A percentile compares a stretch with the other conserved stretches of the same genome.
Evolutionary conservation across 2,797 vertebrate species (phyloP).

Genomic region (Cottoperca gobio): DNA sequence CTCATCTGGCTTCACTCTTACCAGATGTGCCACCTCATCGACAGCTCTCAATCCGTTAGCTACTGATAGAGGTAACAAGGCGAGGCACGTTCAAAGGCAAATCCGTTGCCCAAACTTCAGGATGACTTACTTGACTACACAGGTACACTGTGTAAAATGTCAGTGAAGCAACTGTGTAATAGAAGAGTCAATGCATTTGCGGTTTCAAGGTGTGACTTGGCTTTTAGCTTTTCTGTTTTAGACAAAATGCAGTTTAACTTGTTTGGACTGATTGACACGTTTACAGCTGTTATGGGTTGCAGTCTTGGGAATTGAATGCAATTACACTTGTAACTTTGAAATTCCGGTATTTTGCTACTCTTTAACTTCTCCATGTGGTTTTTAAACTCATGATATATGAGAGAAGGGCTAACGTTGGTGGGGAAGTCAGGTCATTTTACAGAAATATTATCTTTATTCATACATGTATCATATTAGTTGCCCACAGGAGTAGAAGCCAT

Average conservation of each 20-base stretch:
- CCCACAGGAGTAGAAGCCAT: neutral
- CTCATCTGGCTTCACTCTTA: conserved; percentile 14
- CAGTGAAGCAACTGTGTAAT: neutral
- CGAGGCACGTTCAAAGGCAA: conserved; percentile 4
- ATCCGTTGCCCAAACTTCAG: neutral
- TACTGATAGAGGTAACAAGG: conserved; percentile 5
- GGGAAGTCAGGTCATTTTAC: neutral
- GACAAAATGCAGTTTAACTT: conserved; percentile 32
- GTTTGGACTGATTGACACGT: conserved; percentile 23
- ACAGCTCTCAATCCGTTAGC: conserved; percentile 51
- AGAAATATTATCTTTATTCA: neutral
- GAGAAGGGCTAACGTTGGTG: neutral
- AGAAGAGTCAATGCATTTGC: neutral
- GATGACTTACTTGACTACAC: neutral
- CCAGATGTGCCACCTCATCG: conserved; percentile 84
- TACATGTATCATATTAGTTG: neutral
- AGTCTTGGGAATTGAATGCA: neutral
- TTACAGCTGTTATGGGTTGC: neutral
- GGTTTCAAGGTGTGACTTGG: conserved; percentile 16
- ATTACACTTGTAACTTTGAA: neutral
- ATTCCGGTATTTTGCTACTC: neutral
- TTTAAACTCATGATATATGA: neutral
- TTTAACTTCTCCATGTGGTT: neutral
- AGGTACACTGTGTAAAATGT: neutral
- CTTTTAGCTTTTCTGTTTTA: neutral